Evolutionary conservation across 2,888 invertebrate species (phyloP), one percentile per base, ranked within the genome.

Genomic region (Tubulanus polymorphus): DNA sequence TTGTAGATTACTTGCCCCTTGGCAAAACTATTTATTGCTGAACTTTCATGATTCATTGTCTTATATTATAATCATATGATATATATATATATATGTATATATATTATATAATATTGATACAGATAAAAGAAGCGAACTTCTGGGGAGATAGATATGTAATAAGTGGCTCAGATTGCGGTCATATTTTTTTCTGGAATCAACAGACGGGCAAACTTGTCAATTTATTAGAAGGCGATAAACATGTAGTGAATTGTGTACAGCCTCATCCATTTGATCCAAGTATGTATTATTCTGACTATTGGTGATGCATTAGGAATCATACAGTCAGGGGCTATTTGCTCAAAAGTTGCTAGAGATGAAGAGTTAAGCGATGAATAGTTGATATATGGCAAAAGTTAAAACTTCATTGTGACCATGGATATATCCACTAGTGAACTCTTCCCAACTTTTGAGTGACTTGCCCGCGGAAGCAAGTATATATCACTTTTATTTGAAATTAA

Each of bases 91-190:
- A 53, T 30, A 23, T 23, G 18, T 6, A 28, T 48, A 8, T 6
- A 8, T n/a, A 29, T 10, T 32, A 25, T 45, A 1, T 20, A 18
- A 20, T 18, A 20, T 56, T 80, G 71, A 59, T 59, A n/a, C 79
- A 87, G 90, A 90, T 91, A 59, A 91, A 91, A 78, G 90, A 91
- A 75, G 88, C 90, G 2, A 86, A 86, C 56, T 91, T 91, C 78
- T 91, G 90, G 89, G 91, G 91, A 48, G 83, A 87, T 66, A 82
- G 87, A 66, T 88, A 85, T 79, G 85, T 91, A 15, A 86, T 91
- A 85, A 89, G 89, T 25, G 91, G 91, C n/a, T 90, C 89, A 15
- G 91, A 91, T 79, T 91, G 91, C 77, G 91, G 91, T 0, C 90
- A 91, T 71, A 87, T 91, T 15, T 91, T 91, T 71, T 82, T 89